Evolutionary conservation across 2,888 invertebrate species (phyloP).

Genomic region (Chaetogeoica ovagalla): DNA sequence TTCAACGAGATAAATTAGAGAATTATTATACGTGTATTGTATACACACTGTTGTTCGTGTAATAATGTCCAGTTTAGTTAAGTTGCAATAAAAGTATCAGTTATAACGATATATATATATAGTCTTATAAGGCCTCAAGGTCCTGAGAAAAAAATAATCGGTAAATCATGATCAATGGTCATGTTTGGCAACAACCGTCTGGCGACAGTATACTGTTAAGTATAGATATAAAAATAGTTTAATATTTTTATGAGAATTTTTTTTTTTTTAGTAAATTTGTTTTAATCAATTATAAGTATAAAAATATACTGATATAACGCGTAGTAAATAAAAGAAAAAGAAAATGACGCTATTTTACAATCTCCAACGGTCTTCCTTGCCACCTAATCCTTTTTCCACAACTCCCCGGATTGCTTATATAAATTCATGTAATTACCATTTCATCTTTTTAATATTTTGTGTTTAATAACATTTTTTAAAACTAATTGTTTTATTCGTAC

Average conservation of each 20-base stretch:
- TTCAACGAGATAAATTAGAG: background rate
- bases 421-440: no score
- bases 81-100: background rate
- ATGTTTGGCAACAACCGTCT: slow-evolving; percentile 4
- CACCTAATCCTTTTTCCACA: no score
- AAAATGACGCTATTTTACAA: no score
- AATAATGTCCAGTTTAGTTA: background rate
- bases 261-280: slow-evolving; percentile 5
- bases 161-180: slow-evolving; percentile 19
- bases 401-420: no score
- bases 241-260: slow-evolving; percentile 8
- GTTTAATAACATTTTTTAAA: no score
- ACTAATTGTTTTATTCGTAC: no score
- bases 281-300: background rate
- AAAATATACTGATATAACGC: no score
- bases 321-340: no score
- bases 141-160: slow-evolving; percentile 3
- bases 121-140: background rate
- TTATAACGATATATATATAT: slow-evolving; percentile 10
- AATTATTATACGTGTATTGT: no score
- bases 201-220: background rate
- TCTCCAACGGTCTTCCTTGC: no score
- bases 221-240: background rate
- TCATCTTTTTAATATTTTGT: no score
- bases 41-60: background rate